Evolutionary conservation across 2,113 vertebrate species (phyloP), one percentile per base, ranked within the genome.

Genomic region (Euleptes europaea): DNA sequence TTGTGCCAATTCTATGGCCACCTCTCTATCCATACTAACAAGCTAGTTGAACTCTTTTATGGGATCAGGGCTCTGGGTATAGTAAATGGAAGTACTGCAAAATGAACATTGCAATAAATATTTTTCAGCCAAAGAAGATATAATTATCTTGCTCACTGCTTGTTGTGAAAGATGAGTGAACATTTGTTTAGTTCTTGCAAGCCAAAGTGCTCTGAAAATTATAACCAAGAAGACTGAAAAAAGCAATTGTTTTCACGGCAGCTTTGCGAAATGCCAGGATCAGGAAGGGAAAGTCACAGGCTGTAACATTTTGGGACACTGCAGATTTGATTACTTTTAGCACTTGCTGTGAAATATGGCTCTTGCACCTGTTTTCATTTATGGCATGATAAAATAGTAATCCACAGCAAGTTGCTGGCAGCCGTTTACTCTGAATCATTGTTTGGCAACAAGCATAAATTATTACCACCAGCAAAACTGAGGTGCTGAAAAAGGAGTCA

Each of bases 341-440:
- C n/a, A 71, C 65, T 84, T 69, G 13, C 63, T 82, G 49, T 82
- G 85, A 82, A 54, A 82, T 86, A 76, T 47, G 23, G 10, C 3
- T 65, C 57, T 28, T 54, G 42, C 33, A 78, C 86, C 42, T 78
- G 66, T 74, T 83, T 77, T 51, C 66, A 71, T 49, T 78, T 83
- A 82, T 72, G 28, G 14, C 38, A 65, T 38, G 13, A 65, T 83
- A 49, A 82, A 79, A 87, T 78, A 78, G 70, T 75, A 82, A 87
- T 51, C 80, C 73, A 51, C 78, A 75, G 44, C 60, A 81, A 66
- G 70, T 26, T 9, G 14, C 33, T 84, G 47, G 76, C 44, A 86
- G 60, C 17, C 71, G 15, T 81, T 82, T 82, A 4, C 81, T 86
- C 84, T 69, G 28, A 47, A 76, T 60, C 47, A 57, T 35, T 21